Percentiles rank a stretch among this genome's conserved stretches.
Evolutionary conservation across 23 tunicate species (phyloP).

Genomic region (Oikopleura vanhoeffeni): DNA sequence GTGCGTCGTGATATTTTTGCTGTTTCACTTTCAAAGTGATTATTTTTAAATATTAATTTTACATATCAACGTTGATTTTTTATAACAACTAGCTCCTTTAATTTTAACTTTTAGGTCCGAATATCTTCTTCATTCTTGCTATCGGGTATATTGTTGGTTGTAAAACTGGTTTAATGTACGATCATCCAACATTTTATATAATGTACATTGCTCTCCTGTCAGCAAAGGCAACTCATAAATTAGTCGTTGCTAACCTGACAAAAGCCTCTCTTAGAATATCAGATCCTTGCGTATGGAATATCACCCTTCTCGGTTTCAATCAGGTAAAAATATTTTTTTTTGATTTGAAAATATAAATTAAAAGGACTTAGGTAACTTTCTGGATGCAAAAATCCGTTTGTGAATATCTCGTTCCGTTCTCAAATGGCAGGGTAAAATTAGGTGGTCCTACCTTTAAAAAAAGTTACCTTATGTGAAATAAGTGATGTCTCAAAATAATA

Average conservation of each 20-base stretch:
- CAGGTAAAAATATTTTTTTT: neutral
- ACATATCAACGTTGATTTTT: neutral
- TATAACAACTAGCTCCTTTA: neutral
- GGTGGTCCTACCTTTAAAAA: too few relatives aligned
- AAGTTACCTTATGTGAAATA: too few relatives aligned
- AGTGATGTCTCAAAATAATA: too few relatives aligned
- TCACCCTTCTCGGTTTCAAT: neutral
- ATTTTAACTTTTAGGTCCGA: neutral
- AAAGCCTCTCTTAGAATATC: neutral
- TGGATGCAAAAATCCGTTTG: too few relatives aligned
- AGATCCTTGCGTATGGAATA: neutral
- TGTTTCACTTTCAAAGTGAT: neutral
- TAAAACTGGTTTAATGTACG: neutral
- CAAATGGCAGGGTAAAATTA: too few relatives aligned
- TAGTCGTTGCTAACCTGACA: neutral
- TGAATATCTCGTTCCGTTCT: too few relatives aligned
- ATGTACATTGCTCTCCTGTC: neutral
- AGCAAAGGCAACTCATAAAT: neutral
- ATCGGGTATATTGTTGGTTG: neutral
- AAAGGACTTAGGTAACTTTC: too few relatives aligned
- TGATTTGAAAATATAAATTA: too few relatives aligned
- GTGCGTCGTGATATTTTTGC: too few relatives aligned
- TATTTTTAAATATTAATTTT: neutral
- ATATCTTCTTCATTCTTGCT: neutral
- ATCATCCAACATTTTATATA: neutral